Base-by-base conservation (phyloP, 1,140 invertebrate genomes). In the Brachionus calyciflorus region DNA sequence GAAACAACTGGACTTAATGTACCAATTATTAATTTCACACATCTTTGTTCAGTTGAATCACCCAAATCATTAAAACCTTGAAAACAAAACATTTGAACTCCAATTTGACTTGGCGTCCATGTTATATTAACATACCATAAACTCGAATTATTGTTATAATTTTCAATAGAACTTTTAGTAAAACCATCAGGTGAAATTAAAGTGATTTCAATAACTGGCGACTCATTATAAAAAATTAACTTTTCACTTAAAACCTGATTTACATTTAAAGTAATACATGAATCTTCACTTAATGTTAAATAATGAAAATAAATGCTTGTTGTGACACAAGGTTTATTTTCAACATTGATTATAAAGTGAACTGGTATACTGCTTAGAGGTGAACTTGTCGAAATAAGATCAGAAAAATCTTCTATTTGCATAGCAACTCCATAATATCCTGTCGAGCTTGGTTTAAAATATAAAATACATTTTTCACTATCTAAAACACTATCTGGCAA, bases 101-200 rank as follows among this genome's bases (percentile, higher is more conserved):
- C 60, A 26, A 65, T 44, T 14, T 41, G 17, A 65, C 30, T 40
- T 12, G 33, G 17, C 33, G 55, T 12, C 55, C 55, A 65, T 65
- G 60, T 65, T 9, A 65, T 14, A 65, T 65, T 65, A 7, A 44
- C 37, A 21, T 41, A 65, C 24, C 24, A 65, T 17, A 65, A 65
- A 19, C 37, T 41, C 17, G n/a, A 14, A 65, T 65, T 21, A 3
- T 21, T 21, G 14, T 19, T 17, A 19, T 10, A 41, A 44, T 17
- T 65, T n/a, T 19, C n/a, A 28, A 41, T 65, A 41, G 37, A 21
- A 10, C 33, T 41, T 65, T 41, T 65, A 1, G 21, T 21, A 5
- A 65, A 21, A 41, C 60, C 60, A 26, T n/a, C 17, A 10, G 60
- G 60, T 12, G 33, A 41, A 10, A 65, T 14, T 41, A 17, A 41